These are phyloP conservation scores for Lasioglossum lativentre DNA, from an alignment of 2,888 invertebrate genomes.

Conservation along the genomic window DNA sequence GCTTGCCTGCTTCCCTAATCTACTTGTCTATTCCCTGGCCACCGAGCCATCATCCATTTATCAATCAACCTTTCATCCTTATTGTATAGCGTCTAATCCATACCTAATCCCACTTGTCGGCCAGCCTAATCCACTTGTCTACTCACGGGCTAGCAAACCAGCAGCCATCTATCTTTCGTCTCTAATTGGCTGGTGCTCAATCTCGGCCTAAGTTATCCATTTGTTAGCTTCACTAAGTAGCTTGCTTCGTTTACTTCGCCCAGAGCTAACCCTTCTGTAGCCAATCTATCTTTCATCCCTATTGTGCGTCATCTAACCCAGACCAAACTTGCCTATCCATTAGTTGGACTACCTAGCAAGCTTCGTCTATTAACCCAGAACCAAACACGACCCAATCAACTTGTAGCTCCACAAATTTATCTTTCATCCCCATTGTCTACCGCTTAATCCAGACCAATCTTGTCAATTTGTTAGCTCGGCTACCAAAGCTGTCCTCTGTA, in stretches of 20 bases:
- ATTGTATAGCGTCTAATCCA: neutral
- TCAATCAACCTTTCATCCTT: neutral
- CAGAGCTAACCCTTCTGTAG: neutral
- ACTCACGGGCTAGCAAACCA: neutral
- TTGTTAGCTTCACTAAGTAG: neutral
- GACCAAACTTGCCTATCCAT: neutral
- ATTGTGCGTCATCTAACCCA: neutral
- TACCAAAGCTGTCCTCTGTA: neutral
- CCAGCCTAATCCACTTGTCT: neutral
- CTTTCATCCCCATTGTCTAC: neutral
- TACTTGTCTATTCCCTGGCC: slow-evolving; percentile 6
- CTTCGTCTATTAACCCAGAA: too few relatives aligned
- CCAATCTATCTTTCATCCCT: neutral
- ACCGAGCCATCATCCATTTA: neutral
- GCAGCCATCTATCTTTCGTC: neutral
- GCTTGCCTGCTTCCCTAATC: neutral
- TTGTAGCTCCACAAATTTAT: neutral
- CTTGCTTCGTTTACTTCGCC: neutral
- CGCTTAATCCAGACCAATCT: neutral
- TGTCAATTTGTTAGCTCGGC: neutral
- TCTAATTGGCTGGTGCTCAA: neutral
- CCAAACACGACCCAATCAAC: too few relatives aligned
- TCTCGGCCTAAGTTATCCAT: neutral
- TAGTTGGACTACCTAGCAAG: neutral
- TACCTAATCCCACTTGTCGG: neutral